A percentile compares a stretch with the other conserved stretches of the same genome.
These are phyloP conservation scores for Orchestes rusci DNA, from an alignment of 2,888 invertebrate species.

Conservation along the genomic window DNA sequence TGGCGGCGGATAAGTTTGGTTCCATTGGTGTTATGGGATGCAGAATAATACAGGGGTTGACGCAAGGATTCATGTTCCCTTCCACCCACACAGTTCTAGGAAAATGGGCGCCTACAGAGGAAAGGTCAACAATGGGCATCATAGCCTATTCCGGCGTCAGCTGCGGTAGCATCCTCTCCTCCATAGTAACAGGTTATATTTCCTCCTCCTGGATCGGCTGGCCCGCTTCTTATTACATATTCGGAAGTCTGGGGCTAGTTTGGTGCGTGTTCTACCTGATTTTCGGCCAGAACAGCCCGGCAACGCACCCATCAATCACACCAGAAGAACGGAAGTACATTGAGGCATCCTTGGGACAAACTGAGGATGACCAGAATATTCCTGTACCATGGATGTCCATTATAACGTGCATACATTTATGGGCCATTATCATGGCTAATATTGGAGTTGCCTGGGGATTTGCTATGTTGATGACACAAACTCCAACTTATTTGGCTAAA, in stretches of 20 bases:
- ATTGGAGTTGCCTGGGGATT: constrained; percentile 9
- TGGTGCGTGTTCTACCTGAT: constrained; percentile 54
- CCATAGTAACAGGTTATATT: constrained; percentile 64
- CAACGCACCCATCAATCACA: constrained; percentile 51
- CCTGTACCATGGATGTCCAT: constrained; percentile 14
- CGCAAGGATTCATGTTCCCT: constrained; percentile 65
- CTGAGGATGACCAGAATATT: constrained; percentile 11
- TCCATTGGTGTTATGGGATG: constrained; percentile 27
- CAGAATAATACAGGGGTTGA: constrained; percentile 53
- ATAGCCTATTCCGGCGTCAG: constrained; percentile 52
- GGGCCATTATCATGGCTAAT: constrained; percentile 4
- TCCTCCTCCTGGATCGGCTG: constrained; percentile 57
- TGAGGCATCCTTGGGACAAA: constrained; percentile 14
- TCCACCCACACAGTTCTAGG: constrained; percentile 62
- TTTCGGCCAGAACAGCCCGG: constrained; percentile 58
- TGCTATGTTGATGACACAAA: constrained; percentile 11
- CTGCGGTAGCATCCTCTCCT: constrained; percentile 57
- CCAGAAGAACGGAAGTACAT: constrained; percentile 57
- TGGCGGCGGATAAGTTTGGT: constrained; percentile 24
- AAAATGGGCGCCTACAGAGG: constrained; percentile 65
- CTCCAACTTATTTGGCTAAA: constrained; percentile 13
- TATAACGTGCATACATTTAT: constrained; percentile 8
- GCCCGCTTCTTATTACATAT: constrained; percentile 67
- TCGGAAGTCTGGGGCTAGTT: constrained; percentile 52
- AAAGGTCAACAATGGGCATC: constrained; percentile 60